phyloP scores from a whole-genome alignment of 2,797 vertebrate genomes.

The Periparus ater region DNA sequence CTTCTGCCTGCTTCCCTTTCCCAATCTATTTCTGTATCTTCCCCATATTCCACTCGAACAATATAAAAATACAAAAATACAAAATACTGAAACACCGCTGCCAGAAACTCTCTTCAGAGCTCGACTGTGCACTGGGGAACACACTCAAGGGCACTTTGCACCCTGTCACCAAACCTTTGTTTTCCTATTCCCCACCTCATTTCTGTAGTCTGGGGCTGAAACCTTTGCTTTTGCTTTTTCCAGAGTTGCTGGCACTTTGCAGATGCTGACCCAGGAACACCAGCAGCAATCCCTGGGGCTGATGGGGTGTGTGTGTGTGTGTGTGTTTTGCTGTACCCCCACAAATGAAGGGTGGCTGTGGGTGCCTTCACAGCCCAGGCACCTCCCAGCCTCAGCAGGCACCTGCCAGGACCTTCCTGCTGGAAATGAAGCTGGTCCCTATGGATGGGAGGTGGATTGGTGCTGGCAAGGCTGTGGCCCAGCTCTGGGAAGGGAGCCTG shows the following conservation, averaged over 20 bases:
- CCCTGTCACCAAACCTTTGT: neutral
- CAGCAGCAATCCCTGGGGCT: neutral
- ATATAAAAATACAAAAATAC: neutral
- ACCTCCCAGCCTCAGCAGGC: neutral
- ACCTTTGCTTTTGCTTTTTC: neutral
- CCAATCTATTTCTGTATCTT: neutral
- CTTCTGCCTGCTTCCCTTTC: neutral
- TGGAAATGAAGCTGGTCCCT: neutral
- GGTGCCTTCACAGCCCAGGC: neutral
- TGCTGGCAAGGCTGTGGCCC: neutral
- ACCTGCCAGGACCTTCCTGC: neutral
- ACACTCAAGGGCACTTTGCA: fast-evolving
- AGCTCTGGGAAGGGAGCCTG: neutral
- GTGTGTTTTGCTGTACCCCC: neutral
- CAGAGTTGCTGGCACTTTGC: neutral
- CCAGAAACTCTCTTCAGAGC: neutral
- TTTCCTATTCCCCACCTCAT: neutral
- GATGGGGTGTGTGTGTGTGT: neutral
- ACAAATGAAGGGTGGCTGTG: neutral
- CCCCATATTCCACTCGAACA: neutral
- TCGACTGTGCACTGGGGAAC: neutral
- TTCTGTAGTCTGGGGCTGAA: neutral
- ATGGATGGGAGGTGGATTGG: neutral
- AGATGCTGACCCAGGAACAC: neutral
- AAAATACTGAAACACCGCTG: neutral